These are phyloP conservation scores for Dicaeum eximium DNA, from an alignment of 2,113 vertebrate genomes.

Conservation along the genomic window DNA sequence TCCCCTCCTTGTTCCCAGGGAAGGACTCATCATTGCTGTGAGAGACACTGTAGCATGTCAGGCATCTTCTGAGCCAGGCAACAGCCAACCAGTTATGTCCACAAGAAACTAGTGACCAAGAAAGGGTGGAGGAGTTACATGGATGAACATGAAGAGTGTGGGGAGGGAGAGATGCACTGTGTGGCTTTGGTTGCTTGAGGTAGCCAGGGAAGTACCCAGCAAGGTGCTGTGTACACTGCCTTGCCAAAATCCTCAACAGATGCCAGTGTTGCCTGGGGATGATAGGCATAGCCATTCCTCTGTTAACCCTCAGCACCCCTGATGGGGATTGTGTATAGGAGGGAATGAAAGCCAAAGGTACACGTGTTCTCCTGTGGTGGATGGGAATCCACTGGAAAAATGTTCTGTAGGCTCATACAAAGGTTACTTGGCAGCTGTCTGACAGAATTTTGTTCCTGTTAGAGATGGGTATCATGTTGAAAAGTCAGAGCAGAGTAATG, in stretches of 20 bases:
- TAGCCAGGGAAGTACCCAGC: background rate
- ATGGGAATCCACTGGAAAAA: background rate
- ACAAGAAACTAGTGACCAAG: background rate
- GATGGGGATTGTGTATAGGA: background rate
- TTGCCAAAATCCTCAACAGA: background rate
- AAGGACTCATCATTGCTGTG: background rate
- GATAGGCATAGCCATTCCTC: background rate
- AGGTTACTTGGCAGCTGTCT: background rate
- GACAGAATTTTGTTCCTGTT: background rate
- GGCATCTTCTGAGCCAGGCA: background rate
- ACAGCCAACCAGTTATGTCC: fast-evolving
- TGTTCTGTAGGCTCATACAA: background rate
- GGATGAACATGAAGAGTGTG: background rate
- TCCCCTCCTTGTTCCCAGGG: background rate
- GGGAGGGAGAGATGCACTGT: background rate
- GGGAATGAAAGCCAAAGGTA: background rate
- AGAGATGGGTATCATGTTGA: background rate
- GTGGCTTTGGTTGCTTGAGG: background rate
- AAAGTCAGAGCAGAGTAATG: background rate
- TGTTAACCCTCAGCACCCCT: background rate
- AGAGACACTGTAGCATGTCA: background rate
- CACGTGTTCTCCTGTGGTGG: fast-evolving
- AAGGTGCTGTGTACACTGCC: background rate
- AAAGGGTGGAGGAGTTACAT: background rate
- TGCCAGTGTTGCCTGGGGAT: background rate